Conservation (phyloP, 2,113 vertebrate genomes). For the Nyctereutes procyonoides region DNA sequence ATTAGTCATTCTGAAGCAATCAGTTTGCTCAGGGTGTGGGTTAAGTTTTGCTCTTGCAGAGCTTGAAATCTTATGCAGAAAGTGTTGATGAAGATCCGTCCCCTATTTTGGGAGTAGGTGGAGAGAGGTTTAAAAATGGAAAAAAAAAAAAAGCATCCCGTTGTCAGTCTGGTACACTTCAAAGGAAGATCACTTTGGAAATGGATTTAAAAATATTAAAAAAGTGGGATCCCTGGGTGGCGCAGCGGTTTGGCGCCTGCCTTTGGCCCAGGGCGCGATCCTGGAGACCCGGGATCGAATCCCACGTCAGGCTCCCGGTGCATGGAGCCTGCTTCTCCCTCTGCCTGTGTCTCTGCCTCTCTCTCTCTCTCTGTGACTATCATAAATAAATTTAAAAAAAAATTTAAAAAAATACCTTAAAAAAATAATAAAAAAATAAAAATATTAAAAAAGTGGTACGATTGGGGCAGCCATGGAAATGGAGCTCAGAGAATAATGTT, state of each 20-base stretch:
- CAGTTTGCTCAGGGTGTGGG: neutral
- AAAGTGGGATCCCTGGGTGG: too few relatives aligned
- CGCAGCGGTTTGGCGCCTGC: too few relatives aligned
- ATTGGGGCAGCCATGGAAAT: constrained; percentile 29
- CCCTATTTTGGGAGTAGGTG: neutral
- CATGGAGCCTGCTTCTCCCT: too few relatives aligned
- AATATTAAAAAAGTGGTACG: neutral
- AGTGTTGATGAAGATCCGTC: neutral
- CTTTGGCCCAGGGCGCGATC: too few relatives aligned
- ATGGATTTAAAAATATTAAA: constrained; percentile 37
- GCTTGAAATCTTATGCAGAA: neutral
- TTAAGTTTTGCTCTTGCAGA: constrained; percentile 19
- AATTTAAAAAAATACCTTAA: too few relatives aligned
- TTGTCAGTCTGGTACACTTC: neutral
- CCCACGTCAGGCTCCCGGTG: too few relatives aligned
- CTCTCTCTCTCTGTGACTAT: too few relatives aligned
- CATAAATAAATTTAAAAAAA: too few relatives aligned
- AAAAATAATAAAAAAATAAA: too few relatives aligned
- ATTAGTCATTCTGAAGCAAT: neutral
- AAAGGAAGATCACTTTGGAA: constrained; percentile 44
- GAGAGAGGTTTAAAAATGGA: neutral
- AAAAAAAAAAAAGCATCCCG: neutral
- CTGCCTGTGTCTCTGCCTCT: too few relatives aligned
- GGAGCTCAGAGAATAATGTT: constrained; percentile 37
- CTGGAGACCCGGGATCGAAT: too few relatives aligned